phyloP scores from a whole-genome alignment of 1,140 invertebrate genomes.

The Sweltsa coloradensis region DNA sequence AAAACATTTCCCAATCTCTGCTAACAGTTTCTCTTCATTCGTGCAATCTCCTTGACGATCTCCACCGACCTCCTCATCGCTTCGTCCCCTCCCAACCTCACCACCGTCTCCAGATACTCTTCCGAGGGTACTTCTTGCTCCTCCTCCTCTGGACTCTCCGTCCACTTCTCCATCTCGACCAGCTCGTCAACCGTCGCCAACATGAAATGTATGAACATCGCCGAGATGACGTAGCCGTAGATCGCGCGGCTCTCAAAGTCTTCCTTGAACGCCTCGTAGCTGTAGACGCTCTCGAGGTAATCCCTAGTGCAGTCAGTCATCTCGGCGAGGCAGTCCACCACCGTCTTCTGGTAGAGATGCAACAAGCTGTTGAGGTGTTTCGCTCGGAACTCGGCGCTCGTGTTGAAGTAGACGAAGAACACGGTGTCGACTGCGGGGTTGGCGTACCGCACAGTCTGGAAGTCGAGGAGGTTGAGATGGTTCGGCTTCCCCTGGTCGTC shows the following conservation, averaged over 20 bases:
- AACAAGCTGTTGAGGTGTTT: constrained; percentile 23
- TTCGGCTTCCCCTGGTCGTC: constrained; percentile 14
- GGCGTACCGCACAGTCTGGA: constrained; percentile 25
- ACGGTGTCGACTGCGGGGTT: constrained; percentile 30
- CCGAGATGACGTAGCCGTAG: constrained; percentile 24
- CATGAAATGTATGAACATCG: constrained; percentile 23
- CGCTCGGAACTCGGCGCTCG: constrained; percentile 15
- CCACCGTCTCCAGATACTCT: too few relatives aligned
- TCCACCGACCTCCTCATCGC: too few relatives aligned
- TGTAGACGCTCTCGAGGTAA: constrained; percentile 13
- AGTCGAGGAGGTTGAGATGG: constrained; percentile 29
- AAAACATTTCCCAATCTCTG: too few relatives aligned
- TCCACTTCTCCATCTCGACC: too few relatives aligned
- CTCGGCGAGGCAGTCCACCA: constrained; percentile 13
- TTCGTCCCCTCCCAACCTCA: too few relatives aligned
- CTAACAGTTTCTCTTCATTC: too few relatives aligned
- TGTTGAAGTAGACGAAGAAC: constrained; percentile 29
- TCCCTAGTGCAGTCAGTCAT: neutral
- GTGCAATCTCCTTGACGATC: too few relatives aligned
- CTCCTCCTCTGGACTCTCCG: too few relatives aligned
- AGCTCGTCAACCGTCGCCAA: neutral
- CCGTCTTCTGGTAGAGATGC: constrained; percentile 22
- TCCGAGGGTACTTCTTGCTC: too few relatives aligned
- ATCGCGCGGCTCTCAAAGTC: constrained; percentile 25
- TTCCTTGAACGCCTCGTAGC: constrained; percentile 19